Conservation (phyloP, 2,797 vertebrate species). For the Lithobates pipiens region DNA sequence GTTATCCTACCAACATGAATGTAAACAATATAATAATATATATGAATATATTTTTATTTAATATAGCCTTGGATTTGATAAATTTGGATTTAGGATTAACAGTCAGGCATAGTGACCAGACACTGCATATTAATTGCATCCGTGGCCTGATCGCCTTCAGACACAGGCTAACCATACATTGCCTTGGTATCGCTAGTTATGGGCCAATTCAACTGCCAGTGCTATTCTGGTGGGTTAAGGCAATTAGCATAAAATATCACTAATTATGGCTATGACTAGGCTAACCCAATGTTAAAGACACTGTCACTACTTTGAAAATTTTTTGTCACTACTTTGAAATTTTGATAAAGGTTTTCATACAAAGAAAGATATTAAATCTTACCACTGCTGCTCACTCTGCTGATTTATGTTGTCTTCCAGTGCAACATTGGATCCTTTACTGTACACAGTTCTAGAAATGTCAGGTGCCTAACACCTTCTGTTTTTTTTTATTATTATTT, state of each 20-base stretch:
- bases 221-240: background rate
- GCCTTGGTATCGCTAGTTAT: no score
- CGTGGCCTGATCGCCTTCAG: background rate
- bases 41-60: background rate
- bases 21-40: background rate
- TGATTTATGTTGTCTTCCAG: no score
- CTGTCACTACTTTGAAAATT: no score
- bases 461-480: no score
- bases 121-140: background rate
- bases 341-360: no score
- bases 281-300: no score
- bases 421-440: no score
- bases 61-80: background rate
- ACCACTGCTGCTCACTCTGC: no score
- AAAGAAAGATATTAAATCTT: no score
- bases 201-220: background rate
- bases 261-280: background rate
- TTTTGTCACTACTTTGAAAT: no score
- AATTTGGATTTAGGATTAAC: background rate
- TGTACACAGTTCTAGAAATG: no score
- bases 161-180: background rate
- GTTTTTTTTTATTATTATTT: no score
- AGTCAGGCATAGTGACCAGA: background rate
- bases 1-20: background rate
- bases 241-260: background rate